Conservation (phyloP, 53 echinoderm and acorn worm genomes). For the Henricia sp. region DNA sequence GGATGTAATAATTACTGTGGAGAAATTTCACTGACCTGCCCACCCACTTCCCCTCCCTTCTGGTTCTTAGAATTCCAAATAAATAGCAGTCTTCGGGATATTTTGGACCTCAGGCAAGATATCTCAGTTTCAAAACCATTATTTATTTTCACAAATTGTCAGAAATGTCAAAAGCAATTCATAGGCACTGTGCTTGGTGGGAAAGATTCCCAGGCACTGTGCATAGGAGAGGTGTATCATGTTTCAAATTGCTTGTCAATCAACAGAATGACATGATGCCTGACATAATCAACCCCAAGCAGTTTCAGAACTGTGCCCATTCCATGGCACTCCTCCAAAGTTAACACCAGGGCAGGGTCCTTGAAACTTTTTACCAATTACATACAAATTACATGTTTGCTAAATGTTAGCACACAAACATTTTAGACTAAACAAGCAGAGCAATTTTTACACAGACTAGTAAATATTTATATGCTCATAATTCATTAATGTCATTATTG, state of each 20-base stretch:
- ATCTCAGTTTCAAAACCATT: background rate
- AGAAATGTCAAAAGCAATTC: constrained; percentile 12
- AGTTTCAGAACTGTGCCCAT: background rate
- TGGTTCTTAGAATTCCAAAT: background rate
- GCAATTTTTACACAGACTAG: no score
- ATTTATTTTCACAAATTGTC: background rate
- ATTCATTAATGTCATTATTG: no score
- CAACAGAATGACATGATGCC: background rate
- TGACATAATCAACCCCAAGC: constrained; percentile 1
- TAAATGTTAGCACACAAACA: no score
- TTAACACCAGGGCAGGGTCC: no score
- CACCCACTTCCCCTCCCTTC: background rate
- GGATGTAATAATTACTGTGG: background rate
- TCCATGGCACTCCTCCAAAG: no score
- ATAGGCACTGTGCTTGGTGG: background rate
- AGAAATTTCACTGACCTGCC: constrained; percentile 5
- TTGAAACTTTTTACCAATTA: no score
- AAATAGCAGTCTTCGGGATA: background rate
- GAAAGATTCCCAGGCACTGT: background rate
- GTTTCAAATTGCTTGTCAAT: background rate
- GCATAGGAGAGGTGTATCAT: background rate
- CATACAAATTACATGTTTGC: no score
- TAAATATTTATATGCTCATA: no score
- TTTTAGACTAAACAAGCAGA: no score
- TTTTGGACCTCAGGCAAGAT: background rate